Conservation (phyloP, 1,140 invertebrate genomes). For the Drosophila punjabiensis region DNA sequence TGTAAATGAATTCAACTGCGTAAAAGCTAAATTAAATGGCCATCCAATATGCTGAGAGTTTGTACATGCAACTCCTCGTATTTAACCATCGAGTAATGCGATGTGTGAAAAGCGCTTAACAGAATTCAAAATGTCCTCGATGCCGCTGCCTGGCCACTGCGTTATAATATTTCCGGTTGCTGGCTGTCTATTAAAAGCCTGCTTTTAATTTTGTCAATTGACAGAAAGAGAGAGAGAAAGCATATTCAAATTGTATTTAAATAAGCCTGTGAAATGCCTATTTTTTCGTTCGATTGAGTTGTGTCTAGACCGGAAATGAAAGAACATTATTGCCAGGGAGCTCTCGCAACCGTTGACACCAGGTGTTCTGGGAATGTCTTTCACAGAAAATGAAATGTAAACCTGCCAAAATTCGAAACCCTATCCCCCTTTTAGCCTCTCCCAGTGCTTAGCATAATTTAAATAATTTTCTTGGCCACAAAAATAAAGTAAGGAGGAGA, state of each 20-base stretch:
- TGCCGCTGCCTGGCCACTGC: not conserved
- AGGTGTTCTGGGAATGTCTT: slow-evolving; percentile 17
- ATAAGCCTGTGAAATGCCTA: slow-evolving; percentile 22
- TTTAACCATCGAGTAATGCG: slow-evolving; percentile 24
- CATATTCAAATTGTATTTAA: slow-evolving; percentile 35
- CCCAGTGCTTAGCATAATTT: slow-evolving; percentile 44
- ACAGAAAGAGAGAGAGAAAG: no score
- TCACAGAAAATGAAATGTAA: slow-evolving; percentile 31
- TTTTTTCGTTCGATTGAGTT: slow-evolving; percentile 20
- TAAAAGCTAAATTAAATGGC: slow-evolving; percentile 22
- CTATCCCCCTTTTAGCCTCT: not conserved
- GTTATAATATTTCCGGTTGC: slow-evolving; percentile 19
- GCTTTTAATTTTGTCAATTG: slow-evolving; percentile 18
- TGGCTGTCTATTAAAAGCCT: slow-evolving; percentile 24
- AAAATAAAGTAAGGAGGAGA: slow-evolving; percentile 7
- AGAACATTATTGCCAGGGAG: slow-evolving; percentile 9
- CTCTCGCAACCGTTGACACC: slow-evolving; percentile 1
- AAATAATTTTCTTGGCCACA: slow-evolving; percentile 30
- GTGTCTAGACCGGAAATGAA: slow-evolving; percentile 53
- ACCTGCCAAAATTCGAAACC: slow-evolving; percentile 8
- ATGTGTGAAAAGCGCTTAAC: slow-evolving; percentile 13
- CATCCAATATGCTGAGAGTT: slow-evolving; percentile 1
- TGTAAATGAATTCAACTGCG: slow-evolving; percentile 24
- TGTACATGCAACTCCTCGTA: not conserved
- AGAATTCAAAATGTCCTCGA: slow-evolving; percentile 3